phyloP scores from a whole-genome alignment of 2,797 vertebrate genomes.

The Naso thynnoides region DNA sequence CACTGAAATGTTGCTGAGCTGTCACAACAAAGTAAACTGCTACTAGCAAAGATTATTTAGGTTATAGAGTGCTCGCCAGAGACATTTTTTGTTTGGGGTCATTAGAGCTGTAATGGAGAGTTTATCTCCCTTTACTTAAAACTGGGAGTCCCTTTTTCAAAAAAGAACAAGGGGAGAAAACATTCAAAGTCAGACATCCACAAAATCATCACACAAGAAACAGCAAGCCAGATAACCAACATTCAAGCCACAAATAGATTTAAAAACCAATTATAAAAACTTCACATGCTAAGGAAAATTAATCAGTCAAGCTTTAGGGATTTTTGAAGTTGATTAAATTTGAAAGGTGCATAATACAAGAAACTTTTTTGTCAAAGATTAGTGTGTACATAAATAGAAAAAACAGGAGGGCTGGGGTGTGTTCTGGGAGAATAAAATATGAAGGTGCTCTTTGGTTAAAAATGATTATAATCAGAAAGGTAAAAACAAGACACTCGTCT shows the following conservation, averaged over 20 bases:
- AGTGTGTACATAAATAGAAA: neutral
- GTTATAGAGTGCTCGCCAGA: slow-evolving; percentile 21
- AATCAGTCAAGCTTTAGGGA: neutral
- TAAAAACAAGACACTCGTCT: too few relatives aligned
- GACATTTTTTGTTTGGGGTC: slow-evolving; percentile 6
- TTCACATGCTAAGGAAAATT: neutral
- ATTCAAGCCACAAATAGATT: neutral
- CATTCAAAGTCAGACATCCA: neutral
- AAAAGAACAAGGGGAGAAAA: neutral
- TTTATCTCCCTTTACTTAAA: neutral
- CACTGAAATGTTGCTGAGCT: slow-evolving; percentile 42
- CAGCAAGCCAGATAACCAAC: neutral
- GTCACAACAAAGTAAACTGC: slow-evolving; percentile 38
- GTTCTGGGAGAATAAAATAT: too few relatives aligned
- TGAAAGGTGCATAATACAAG: neutral
- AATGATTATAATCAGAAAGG: too few relatives aligned
- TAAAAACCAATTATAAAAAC: neutral
- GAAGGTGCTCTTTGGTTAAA: too few relatives aligned
- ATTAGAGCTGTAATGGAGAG: neutral
- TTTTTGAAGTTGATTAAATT: neutral
- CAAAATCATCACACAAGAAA: neutral
- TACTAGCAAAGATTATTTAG: slow-evolving; percentile 50
- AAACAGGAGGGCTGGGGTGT: too few relatives aligned
- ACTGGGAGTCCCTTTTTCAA: neutral
- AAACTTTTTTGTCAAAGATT: neutral